Conservation (phyloP, 2,797 vertebrate species). For the Sciurus vulgaris region DNA sequence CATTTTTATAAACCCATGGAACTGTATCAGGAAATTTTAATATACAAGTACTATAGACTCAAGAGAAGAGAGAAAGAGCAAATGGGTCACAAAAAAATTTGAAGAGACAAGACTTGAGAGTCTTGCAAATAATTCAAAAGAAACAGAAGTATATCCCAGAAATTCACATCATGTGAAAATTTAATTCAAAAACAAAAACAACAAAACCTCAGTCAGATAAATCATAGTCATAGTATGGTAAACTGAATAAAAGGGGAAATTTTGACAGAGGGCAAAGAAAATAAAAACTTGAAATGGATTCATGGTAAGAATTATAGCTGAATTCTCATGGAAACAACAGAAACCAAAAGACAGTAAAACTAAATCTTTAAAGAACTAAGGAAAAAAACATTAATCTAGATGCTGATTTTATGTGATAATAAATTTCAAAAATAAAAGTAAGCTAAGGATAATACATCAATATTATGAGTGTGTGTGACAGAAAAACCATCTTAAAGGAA, state of each 20-base stretch:
- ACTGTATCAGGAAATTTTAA: neutral
- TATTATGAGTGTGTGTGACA: neutral
- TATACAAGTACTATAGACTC: neutral
- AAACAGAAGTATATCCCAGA: neutral
- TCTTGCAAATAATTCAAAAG: neutral
- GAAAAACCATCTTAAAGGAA: no score
- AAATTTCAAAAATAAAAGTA: neutral
- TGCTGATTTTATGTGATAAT: neutral
- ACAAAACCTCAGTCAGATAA: neutral
- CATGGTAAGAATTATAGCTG: neutral
- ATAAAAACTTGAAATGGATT: neutral
- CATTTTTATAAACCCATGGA: neutral
- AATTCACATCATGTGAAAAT: no score
- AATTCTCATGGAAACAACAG: neutral
- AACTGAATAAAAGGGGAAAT: neutral
- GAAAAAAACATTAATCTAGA: neutral
- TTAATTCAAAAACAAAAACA: neutral
- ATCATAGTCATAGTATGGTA: neutral
- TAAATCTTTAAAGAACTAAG: neutral
- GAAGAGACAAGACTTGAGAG: neutral
- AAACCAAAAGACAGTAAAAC: neutral
- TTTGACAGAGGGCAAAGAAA: neutral
- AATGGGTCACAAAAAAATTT: neutral
- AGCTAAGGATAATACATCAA: no score
- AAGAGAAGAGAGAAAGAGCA: neutral